Conservation (phyloP, 2,113 vertebrate genomes). For the Larimichthys crocea region DNA sequence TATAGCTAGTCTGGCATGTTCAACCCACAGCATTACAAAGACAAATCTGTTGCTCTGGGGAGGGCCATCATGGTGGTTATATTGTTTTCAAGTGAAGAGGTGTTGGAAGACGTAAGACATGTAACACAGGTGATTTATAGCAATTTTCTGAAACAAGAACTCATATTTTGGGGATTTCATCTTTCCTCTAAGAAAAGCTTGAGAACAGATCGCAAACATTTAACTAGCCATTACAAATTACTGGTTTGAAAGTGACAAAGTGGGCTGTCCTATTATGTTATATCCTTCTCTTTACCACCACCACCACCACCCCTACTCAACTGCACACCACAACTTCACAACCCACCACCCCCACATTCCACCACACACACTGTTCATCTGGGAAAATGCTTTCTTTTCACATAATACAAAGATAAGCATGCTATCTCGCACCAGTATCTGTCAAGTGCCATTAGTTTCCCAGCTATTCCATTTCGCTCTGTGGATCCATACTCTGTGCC, state of each 20-base stretch:
- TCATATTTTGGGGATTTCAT: conserved; percentile 2
- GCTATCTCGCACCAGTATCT: conserved; percentile 76
- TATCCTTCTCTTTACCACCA: conserved; percentile 10
- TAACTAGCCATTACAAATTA: conserved; percentile 63
- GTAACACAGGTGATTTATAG: conserved; percentile 24
- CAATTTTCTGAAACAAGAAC: conserved; percentile 24
- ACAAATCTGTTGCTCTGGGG: conserved; percentile 19
- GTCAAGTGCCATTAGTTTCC: conserved; percentile 81
- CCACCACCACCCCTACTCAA: not conserved
- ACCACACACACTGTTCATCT: conserved; percentile 48
- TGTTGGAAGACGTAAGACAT: not conserved
- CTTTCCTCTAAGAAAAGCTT: conserved; percentile 3
- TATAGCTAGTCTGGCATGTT: conserved; percentile 15
- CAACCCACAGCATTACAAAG: conserved; percentile 8
- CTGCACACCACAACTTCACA: conserved; percentile 4
- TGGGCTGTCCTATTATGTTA: conserved; percentile 53
- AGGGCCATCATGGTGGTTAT: not conserved
- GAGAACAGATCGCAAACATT: conserved; percentile 45
- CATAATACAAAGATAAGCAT: conserved; percentile 79
- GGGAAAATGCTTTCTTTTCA: conserved; percentile 72
- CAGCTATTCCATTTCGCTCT: conserved; percentile 73
- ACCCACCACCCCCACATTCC: not conserved
- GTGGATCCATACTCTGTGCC: conserved; percentile 69
- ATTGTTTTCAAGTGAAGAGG: conserved; percentile 46
- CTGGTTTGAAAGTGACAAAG: conserved; percentile 50